A percentile compares a stretch with the other conserved stretches of the same genome.
phyloP scores from a whole-genome alignment of 2,113 vertebrate genomes.

The Shinisaurus crocodilurus region DNA sequence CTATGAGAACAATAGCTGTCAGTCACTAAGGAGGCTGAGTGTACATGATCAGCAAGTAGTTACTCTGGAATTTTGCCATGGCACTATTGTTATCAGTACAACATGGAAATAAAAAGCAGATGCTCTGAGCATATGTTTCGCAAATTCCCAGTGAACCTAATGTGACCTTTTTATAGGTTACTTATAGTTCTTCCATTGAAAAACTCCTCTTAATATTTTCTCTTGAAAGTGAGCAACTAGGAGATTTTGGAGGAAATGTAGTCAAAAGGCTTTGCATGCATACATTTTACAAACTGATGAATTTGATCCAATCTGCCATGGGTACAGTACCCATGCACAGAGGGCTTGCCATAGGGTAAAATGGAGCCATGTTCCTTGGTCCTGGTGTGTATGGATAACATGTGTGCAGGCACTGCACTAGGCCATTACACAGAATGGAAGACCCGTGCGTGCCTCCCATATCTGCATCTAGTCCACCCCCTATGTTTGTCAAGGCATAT shows the following conservation, averaged over 20 bases:
- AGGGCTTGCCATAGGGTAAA: neutral
- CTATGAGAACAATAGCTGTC: constrained; percentile 46
- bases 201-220: constrained; percentile 11
- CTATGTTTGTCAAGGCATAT: too few relatives aligned
- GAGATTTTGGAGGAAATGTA: constrained; percentile 14
- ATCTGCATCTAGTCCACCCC: too few relatives aligned
- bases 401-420: neutral
- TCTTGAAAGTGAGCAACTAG: constrained; percentile 15
- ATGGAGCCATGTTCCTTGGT: neutral
- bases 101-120: constrained; percentile 58
- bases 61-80: constrained; percentile 23
- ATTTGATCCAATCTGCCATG: neutral
- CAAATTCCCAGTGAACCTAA: constrained; percentile 56
- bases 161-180: constrained; percentile 47
- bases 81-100: constrained; percentile 43
- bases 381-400: too few relatives aligned
- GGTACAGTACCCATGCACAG: neutral
- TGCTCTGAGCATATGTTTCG: constrained; percentile 60
- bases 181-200: constrained; percentile 5
- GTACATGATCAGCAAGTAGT: neutral
- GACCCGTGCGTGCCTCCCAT: neutral
- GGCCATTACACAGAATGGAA: neutral
- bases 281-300: neutral
- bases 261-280: neutral
- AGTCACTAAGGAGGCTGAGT: constrained; percentile 30